phyloP scores from a whole-genome alignment of 2,113 vertebrate genomes.

The Pseudorhombus dupliciocellatus region DNA sequence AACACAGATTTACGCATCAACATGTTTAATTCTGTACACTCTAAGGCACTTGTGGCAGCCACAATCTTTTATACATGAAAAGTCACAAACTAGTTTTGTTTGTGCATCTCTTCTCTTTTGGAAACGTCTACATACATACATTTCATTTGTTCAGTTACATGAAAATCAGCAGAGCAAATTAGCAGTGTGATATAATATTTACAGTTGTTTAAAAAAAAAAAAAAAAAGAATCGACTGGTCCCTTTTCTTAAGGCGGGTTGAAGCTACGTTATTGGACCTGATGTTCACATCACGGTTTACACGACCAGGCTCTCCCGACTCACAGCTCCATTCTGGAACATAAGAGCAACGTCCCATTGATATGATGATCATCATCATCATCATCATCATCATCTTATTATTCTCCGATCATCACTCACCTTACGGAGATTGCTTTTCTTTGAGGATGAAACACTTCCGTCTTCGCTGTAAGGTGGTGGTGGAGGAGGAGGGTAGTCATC shows the following conservation, averaged over 20 bases:
- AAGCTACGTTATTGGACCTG: neutral
- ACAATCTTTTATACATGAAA: conserved; percentile 56
- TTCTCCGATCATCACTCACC: conserved; percentile 64
- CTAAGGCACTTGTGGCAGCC: conserved; percentile 80
- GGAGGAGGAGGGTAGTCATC: conserved; percentile 70
- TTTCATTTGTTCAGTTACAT: conserved; percentile 15
- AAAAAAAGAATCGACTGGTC: neutral
- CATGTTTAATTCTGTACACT: conserved; percentile 61
- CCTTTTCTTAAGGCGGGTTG: neutral
- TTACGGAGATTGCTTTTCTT: conserved; percentile 86
- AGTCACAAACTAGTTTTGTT: conserved; percentile 11
- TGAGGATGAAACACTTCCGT: conserved; percentile 83
- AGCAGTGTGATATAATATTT: conserved; percentile 45
- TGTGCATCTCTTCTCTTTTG: conserved; percentile 3
- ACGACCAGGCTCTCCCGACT: conserved; percentile 92
- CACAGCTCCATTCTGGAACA: conserved; percentile 87
- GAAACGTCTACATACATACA: conserved; percentile 28
- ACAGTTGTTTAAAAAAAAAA: conserved; percentile 42
- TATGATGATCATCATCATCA: no score
- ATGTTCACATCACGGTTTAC: conserved; percentile 41
- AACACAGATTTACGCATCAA: conserved; percentile 10
- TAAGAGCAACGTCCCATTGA: no score
- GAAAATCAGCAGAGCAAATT: conserved; percentile 37
- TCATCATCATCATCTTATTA: no score
- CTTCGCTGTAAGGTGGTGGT: conserved; percentile 84